Evolutionary conservation across 2,888 invertebrate species (phyloP), one percentile per base, ranked within the genome.

Genomic region (Erebia aethiops): DNA sequence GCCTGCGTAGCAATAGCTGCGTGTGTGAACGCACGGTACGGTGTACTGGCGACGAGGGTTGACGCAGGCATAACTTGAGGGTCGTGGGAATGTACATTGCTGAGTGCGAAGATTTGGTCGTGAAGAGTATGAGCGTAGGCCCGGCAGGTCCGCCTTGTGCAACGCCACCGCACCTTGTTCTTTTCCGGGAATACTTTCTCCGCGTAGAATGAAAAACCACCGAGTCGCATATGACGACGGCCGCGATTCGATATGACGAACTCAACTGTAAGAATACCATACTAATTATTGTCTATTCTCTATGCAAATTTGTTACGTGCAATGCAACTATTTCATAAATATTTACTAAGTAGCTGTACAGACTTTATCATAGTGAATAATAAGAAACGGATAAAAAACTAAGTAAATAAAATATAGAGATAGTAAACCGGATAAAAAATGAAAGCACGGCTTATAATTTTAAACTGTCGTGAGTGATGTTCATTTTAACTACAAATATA

Each of bases 211-310:
- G 93, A 90, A 79, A 93, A 93, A 69, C 94, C 94, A 72, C 87
- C 88, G 73, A 94, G 88, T 74, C 92, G 90, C 93, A 94, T 92
- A 77, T 94, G 93, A 75, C 94, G 86, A 74, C 93, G 86, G 51
- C 94, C 93, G 51, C 94, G 91, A 79, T 93, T 94, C 73, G 94
- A 93, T 84, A 94, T 94, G 88, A 94, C 91, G 91, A 93, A 94
- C 84, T 93, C 92, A 78, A 93, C 94, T 94, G 93, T 74, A 93
- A 93, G 62, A 88, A 88, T 79, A 88, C 80, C 81, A 83, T 75
- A 79, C 79, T 81, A 78, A 77, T 90, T 82, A 86, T 77, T 81
- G 81, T 79, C 76, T 75, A 69, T 75, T 76, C 82, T 64, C 61
- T 61, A 61, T 18, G 18, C 21, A 61, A 18, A 46, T 18, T 7